Conservation (phyloP, 53 echinoderm and acorn worm species). For the Stichopus horrens region DNA sequence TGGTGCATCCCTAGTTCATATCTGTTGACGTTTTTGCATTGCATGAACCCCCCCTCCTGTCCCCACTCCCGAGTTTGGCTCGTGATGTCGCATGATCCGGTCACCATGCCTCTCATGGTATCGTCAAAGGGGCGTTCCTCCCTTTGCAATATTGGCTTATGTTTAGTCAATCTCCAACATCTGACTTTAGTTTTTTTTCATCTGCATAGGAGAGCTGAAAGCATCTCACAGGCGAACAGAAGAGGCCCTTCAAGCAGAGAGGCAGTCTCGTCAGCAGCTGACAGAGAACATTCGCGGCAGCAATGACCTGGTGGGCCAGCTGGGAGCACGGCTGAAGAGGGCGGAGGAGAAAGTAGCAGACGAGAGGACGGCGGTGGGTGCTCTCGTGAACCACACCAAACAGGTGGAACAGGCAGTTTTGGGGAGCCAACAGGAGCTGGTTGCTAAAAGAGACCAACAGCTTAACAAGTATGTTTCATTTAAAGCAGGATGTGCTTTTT, state of each 20-base stretch:
- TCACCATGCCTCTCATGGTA: too few relatives aligned
- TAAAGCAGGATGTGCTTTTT: background rate
- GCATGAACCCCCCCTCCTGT: too few relatives aligned
- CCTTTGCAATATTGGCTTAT: too few relatives aligned
- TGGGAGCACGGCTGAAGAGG: slow-evolving; percentile 89
- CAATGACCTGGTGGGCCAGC: slow-evolving; percentile 97
- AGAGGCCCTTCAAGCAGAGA: slow-evolving; percentile 68
- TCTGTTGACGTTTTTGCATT: too few relatives aligned
- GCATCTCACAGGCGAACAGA: slow-evolving; percentile 75
- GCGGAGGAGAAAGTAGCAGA: slow-evolving; percentile 93
- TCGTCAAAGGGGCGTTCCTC: too few relatives aligned
- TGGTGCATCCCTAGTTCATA: background rate
- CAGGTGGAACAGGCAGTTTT: slow-evolving; percentile 98
- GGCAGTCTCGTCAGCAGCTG: slow-evolving; percentile 83
- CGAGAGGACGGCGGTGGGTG: slow-evolving; percentile 93
- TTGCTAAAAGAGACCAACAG: slow-evolving; percentile 92
- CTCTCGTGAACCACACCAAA: slow-evolving; percentile 96
- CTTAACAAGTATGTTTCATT: slow-evolving; percentile 65
- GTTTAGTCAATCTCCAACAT: too few relatives aligned
- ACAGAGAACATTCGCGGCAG: slow-evolving; percentile 90
- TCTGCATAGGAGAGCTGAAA: slow-evolving; percentile 79
- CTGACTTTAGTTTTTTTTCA: background rate
- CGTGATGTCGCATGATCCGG: too few relatives aligned
- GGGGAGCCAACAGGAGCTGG: slow-evolving; percentile 89
- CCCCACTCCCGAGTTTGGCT: too few relatives aligned